Evolutionary conservation across 2,797 vertebrate genomes (phyloP).

Genomic region (Parauchenoglanis ngamensis): DNA sequence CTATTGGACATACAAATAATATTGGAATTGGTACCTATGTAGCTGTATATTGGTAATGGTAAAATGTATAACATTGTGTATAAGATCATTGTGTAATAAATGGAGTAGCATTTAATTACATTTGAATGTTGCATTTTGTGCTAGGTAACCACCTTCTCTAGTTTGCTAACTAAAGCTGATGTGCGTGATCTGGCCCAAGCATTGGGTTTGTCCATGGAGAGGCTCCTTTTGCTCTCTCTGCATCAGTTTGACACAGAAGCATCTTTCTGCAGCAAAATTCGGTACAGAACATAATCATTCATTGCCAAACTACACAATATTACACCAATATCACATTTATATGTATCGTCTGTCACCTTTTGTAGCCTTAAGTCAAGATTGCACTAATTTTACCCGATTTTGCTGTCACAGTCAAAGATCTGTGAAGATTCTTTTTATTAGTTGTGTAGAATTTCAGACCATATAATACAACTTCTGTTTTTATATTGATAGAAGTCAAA

Average conservation of each 20-base stretch:
- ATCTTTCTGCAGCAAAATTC: slow-evolving; percentile 76
- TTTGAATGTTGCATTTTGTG: slow-evolving; percentile 19
- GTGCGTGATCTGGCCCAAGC: slow-evolving; percentile 60
- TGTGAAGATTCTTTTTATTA: not conserved
- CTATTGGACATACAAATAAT: not conserved
- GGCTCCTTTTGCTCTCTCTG: slow-evolving; percentile 72
- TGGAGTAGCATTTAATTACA: not conserved
- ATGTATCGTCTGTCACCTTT: not conserved
- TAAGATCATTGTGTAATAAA: not conserved
- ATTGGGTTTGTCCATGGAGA: slow-evolving; percentile 61
- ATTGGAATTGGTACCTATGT: not conserved
- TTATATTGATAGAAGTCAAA: not conserved
- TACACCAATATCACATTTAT: not conserved
- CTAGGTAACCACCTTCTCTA: slow-evolving; percentile 76
- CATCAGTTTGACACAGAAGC: slow-evolving; percentile 81
- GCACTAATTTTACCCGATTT: not conserved
- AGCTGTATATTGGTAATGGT: not conserved
- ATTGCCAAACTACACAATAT: not conserved
- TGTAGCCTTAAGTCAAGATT: not conserved
- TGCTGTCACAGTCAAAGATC: not conserved
- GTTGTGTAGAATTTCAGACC: not conserved
- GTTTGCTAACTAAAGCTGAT: slow-evolving; percentile 73
- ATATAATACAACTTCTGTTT: not conserved
- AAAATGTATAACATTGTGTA: not conserved
- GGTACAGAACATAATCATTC: slow-evolving; percentile 57